These are phyloP conservation scores for Luehdorfia chinensis DNA, from an alignment of 1,140 invertebrate species.

Conservation along the genomic window DNA sequence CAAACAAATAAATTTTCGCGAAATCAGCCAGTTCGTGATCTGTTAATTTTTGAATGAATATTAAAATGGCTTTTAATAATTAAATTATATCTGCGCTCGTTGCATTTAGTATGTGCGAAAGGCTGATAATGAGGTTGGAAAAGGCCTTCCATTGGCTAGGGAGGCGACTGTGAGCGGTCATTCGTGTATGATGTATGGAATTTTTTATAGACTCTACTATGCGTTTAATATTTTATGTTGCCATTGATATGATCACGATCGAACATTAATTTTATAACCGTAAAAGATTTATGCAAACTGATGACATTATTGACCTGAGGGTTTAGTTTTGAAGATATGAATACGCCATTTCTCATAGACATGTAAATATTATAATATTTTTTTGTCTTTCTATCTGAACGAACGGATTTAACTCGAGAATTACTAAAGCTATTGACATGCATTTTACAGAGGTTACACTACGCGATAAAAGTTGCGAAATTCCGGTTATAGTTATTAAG, in stretches of 20 bases:
- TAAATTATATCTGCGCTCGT: constrained; percentile 2
- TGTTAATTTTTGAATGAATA: not conserved
- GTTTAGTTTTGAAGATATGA: too few species aligned
- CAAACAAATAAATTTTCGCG: not conserved
- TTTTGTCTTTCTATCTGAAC: too few species aligned
- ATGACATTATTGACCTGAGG: too few species aligned
- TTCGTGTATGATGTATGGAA: constrained; percentile 57
- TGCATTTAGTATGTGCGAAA: constrained; percentile 28
- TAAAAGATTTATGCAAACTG: constrained; percentile 4
- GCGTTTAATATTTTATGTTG: constrained; percentile 42
- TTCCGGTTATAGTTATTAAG: too few species aligned
- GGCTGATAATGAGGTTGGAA: constrained; percentile 9
- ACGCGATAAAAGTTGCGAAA: too few species aligned
- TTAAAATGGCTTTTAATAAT: constrained; percentile 4
- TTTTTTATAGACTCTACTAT: constrained; percentile 57
- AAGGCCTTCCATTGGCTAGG: constrained; percentile 13
- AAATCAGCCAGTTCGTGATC: not conserved
- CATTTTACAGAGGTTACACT: too few species aligned
- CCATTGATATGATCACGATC: constrained; percentile 28
- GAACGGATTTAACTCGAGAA: too few species aligned
- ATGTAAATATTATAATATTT: too few species aligned
- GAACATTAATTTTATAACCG: constrained; percentile 11
- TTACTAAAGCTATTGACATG: too few species aligned
- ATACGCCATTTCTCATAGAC: too few species aligned
- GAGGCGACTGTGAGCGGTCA: constrained; percentile 41